Evolutionary conservation across 1,140 invertebrate genomes (phyloP), one percentile per base, ranked within the genome.

Genomic region (Dreissena rostriformis): DNA sequence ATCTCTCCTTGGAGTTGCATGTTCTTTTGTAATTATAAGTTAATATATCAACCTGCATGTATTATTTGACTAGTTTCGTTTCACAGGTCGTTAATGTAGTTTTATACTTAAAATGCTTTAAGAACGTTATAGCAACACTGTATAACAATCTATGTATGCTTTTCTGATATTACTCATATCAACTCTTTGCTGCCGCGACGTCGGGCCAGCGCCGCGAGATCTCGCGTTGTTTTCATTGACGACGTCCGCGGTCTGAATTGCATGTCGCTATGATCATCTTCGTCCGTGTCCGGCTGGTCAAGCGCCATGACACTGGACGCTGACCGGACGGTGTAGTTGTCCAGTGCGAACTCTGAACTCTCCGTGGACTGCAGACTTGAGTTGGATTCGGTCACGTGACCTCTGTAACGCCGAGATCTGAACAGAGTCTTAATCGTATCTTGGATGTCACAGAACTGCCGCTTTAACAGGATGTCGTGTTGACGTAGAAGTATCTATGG

Each of bases 391-490:
- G 82, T 74, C n/a, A 72, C 83, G 49, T 68, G 79, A 57, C 65
- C 55, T 28, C 67, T 39, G 49, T 67, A 75, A 12, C 63, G 26
- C 73, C 52, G n/a, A 10, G 71, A 70, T 68, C 75, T 89, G 28
- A 85, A 72, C 6, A 91, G 49, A 8, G 88, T 82, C 8, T 81
- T 78, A 24, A 91, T 91, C 39, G 91, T 91, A 75, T 91, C 84
- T 24, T 89, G 89, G n/a, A 91, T 91, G 73, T 91, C 86, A 78
- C 89, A 86, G 70, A 91, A 91, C 76, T 91, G 91, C 63, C 90
- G 82, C 65, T 91, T 91, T 0, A 91, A 82, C 14, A 91, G 82
- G 68, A 91, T 88, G 67, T 91, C 91, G 82, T 91, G 90, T 66
- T 91, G 91, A 15, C 90, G 70, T 26, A 91, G 55, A n/a, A 90